Base-by-base conservation (phyloP, 2,113 vertebrate species). In the Ptychochromis oligacanthus region DNA sequence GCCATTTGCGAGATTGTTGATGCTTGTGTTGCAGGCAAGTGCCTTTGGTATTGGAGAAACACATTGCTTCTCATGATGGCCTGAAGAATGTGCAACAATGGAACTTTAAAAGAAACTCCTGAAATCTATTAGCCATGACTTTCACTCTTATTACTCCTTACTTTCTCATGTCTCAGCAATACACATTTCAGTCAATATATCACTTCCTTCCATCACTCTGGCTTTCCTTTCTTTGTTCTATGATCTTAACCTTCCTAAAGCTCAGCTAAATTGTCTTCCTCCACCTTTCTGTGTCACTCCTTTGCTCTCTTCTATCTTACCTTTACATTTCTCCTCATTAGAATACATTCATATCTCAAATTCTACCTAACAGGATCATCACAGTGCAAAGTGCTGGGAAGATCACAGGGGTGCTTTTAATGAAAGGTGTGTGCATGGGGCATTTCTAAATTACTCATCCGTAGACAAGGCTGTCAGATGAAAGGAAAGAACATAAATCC, bases 381-480 rank as follows among this genome's bases (percentile, higher is more conserved):
- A 14, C 20, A 14, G 64, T 80, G 82, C 59, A 87, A 89, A 84
- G 81, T 84, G 64, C 85, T 70, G 38, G 55, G 43, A 70, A 84
- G 77, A 90, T 89, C 87, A 79, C 72, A 83, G 14, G 46, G 67
- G 72, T 72, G 77, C 56, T 65, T 79, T 38, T 67, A 78, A 92
- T 84, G 81, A 88, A 85, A 91, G 86, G 82, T 89, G 72, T 84
- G 81, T 40, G 79, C 46, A 84, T 7, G 85, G 84, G 80, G 61
- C 77, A 88, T 91, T 89, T 93, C 74, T 75, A 85, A 87, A 90
- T 92, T 89, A 89, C 79, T 87, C 82, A 79, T 75, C 72, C 38
- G 13, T 22, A 70, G 74, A 61, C 72, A 57, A 76, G 55, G 36
- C 75, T 88, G 65, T 87, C 76, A 65, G 89, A 91, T 91, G 72